These are phyloP conservation scores for Spodoptera exigua DNA, from an alignment of 2,888 invertebrate genomes.

Conservation along the genomic window DNA sequence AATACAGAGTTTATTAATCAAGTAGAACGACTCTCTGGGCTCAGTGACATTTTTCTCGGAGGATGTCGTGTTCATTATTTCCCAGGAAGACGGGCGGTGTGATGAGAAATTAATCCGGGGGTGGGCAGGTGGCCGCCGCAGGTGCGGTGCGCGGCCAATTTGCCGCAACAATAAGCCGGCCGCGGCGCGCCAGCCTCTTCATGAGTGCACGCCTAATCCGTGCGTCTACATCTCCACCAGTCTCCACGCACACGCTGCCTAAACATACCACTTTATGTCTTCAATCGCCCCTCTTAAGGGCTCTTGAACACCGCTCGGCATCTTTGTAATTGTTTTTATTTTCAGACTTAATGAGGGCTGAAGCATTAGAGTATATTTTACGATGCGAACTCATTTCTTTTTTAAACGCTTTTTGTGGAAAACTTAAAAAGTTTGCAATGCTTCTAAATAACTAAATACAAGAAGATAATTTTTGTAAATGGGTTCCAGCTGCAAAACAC, in stretches of 20 bases:
- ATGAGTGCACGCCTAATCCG: conserved; percentile 63
- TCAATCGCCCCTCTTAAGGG: conserved; percentile 45
- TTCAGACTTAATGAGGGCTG: conserved; percentile 45
- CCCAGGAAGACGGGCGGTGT: conserved; percentile 76
- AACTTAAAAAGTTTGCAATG: conserved; percentile 55
- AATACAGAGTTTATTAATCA: conserved; percentile 84
- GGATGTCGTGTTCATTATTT: conserved; percentile 84
- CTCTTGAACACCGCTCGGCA: conserved; percentile 35
- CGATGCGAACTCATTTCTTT: conserved; percentile 39
- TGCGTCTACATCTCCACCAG: conserved; percentile 64
- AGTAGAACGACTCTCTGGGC: conserved; percentile 74
- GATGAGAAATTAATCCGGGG: conserved; percentile 88
- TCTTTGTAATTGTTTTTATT: conserved; percentile 54
- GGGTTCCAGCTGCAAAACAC: conserved; percentile 82
- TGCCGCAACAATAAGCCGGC: conserved; percentile 70
- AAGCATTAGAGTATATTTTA: conserved; percentile 41
- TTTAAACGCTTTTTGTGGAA: conserved; percentile 45
- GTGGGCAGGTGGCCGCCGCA: conserved; percentile 78
- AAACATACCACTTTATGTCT: conserved; percentile 46
- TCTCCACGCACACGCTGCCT: conserved; percentile 57
- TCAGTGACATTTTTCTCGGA: conserved; percentile 83
- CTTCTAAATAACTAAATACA: conserved; percentile 51
- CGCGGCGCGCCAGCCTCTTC: conserved; percentile 50
- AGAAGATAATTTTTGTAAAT: conserved; percentile 67
- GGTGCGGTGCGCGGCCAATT: conserved; percentile 79